A percentile compares a stretch with the other conserved stretches of the same genome.
phyloP scores from a whole-genome alignment of 2,888 invertebrate species.

The Drosophila pegasa region DNA sequence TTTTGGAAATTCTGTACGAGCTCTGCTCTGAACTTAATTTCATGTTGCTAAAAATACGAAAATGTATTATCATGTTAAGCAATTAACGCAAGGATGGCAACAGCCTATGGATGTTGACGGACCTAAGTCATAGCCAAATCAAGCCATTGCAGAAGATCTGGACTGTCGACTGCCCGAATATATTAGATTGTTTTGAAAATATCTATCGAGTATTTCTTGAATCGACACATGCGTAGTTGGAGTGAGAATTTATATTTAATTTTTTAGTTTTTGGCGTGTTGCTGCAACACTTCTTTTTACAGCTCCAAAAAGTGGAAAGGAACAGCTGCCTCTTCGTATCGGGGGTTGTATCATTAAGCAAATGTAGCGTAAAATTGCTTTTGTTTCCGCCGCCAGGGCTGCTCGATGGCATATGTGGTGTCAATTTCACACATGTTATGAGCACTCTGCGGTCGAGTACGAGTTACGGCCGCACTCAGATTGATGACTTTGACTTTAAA shows the following conservation, averaged over 20 bases:
- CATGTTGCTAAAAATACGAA: slow-evolving; percentile 6
- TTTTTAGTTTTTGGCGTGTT: slow-evolving; percentile 10
- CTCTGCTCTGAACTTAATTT: neutral
- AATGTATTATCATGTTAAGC: neutral
- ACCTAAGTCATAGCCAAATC: neutral
- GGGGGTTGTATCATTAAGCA: slow-evolving; percentile 68
- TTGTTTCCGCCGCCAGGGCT: slow-evolving; percentile 62
- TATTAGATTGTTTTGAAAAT: neutral
- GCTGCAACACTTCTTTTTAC: slow-evolving; percentile 19
- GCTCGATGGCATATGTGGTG: slow-evolving; percentile 66
- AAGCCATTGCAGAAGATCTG: neutral
- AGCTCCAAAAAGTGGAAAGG: slow-evolving; percentile 9
- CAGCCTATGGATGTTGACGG: neutral
- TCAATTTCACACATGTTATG: slow-evolving; percentile 82
- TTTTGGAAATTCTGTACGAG: slow-evolving; percentile 6
- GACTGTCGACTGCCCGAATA: neutral
- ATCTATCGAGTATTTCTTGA: neutral
- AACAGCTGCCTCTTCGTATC: slow-evolving; percentile 40
- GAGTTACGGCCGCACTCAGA: slow-evolving; percentile 50
- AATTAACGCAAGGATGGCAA: slow-evolving; percentile 15
- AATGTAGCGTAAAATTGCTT: slow-evolving; percentile 76
- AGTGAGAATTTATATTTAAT: neutral
- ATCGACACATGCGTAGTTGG: neutral
- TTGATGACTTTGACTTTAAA: slow-evolving; percentile 66
- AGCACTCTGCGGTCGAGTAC: slow-evolving; percentile 59